These are phyloP conservation scores for Pristionchus japonicus DNA, from an alignment of 2,888 invertebrate species.

Conservation along the genomic window DNA sequence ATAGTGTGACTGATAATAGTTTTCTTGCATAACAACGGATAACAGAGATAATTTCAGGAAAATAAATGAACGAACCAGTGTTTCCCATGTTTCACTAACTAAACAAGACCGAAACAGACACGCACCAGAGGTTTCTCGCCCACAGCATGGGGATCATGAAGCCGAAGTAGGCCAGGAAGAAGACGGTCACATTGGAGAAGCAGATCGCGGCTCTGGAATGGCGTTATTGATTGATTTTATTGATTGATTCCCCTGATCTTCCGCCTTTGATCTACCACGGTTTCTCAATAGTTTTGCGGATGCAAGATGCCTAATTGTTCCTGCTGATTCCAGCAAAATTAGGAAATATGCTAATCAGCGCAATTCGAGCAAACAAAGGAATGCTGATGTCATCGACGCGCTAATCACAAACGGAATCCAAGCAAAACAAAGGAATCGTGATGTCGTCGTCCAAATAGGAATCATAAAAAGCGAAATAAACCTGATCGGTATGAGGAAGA, in stretches of 20 bases:
- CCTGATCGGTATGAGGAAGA: conserved; percentile 45
- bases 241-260: neutral
- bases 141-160: conserved; percentile 71
- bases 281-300: no score
- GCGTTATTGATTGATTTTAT: neutral
- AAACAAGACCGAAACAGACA: neutral
- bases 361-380: neutral
- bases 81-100: no score
- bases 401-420: neutral
- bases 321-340: no score
- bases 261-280: neutral
- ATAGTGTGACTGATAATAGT: no score
- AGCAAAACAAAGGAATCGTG: neutral
- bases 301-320: no score
- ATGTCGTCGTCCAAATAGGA: neutral
- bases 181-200: conserved; percentile 68
- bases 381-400: neutral
- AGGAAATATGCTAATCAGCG: no score
- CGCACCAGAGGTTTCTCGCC: conserved; percentile 67
- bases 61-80: neutral
- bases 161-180: conserved; percentile 72
- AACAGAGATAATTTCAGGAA: no score
- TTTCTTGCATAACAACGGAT: neutral
- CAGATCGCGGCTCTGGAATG: conserved; percentile 67
- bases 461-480: neutral